These are phyloP conservation scores for Tragelaphus oryx DNA, from an alignment of 2,797 vertebrate genomes.

Conservation along the genomic window DNA sequence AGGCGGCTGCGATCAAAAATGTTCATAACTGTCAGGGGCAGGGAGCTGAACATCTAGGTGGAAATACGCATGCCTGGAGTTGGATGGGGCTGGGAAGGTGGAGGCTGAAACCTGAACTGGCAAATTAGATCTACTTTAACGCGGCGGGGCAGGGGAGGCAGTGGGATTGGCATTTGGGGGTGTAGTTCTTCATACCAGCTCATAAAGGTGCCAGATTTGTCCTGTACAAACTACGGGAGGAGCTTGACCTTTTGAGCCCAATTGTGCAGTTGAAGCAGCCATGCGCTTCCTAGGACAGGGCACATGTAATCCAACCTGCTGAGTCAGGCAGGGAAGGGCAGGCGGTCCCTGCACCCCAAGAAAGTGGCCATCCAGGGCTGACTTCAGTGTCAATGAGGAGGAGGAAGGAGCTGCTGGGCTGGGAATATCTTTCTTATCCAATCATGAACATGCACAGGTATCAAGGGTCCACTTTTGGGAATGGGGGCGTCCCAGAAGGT, in stretches of 20 bases:
- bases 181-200: neutral
- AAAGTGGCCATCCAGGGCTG: neutral
- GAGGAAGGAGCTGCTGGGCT: neutral
- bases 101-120: neutral
- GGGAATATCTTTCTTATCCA: neutral
- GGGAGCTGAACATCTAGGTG: neutral
- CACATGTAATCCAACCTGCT: neutral
- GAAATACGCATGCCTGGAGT: neutral
- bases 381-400: neutral
- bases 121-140: neutral
- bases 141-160: accelerated
- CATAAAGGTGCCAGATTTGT: neutral
- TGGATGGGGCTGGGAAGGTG: neutral
- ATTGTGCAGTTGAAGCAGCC: neutral
- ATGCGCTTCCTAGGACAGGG: neutral
- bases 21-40: no score
- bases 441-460: neutral
- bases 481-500: neutral
- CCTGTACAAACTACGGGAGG: neutral
- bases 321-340: neutral
- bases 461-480: neutral
- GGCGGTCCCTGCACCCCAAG: neutral
- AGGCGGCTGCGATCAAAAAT: neutral
- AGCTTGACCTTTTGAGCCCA: neutral
- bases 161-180: neutral